Conservation (phyloP, 1,140 invertebrate genomes). For the Atta texana region DNA sequence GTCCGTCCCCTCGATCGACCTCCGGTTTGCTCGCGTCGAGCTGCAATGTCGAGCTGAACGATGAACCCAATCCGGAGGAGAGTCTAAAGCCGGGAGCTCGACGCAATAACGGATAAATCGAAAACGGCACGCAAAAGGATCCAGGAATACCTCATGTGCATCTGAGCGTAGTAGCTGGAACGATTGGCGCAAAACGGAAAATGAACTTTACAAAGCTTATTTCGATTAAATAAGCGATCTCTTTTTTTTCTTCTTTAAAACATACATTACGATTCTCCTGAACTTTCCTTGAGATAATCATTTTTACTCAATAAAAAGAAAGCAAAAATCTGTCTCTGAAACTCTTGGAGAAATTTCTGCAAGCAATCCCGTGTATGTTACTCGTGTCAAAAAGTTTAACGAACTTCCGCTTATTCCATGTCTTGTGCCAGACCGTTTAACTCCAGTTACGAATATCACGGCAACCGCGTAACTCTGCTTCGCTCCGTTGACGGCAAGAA, state of each 20-base stretch:
- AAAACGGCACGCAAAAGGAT: slow-evolving; percentile 24
- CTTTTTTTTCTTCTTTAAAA: too few relatives aligned
- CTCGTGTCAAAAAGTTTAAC: slow-evolving; percentile 36
- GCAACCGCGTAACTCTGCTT: slow-evolving; percentile 43
- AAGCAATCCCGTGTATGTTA: neutral
- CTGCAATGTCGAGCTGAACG: slow-evolving; percentile 47
- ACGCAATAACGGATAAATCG: slow-evolving; percentile 45
- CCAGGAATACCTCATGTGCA: neutral
- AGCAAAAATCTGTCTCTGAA: neutral
- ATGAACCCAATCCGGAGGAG: slow-evolving; percentile 50
- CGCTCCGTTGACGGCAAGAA: slow-evolving; percentile 48
- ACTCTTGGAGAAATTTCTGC: neutral
- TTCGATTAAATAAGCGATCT: neutral
- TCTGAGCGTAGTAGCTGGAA: neutral
- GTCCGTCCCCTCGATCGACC: slow-evolving; percentile 58
- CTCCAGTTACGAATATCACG: slow-evolving; percentile 53
- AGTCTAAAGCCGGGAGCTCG: slow-evolving; percentile 15
- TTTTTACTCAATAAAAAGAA: neutral
- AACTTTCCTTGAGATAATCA: neutral
- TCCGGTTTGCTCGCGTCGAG: slow-evolving; percentile 44
- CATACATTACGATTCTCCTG: neutral
- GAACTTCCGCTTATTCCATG: slow-evolving; percentile 33
- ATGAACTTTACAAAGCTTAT: neutral
- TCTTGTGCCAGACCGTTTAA: slow-evolving; percentile 37
- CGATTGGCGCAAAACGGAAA: neutral